A percentile compares a stretch with the other conserved stretches of the same genome.
Conservation (phyloP, 2,888 invertebrate genomes). For the Marasmarcha lunaedactyla region DNA sequence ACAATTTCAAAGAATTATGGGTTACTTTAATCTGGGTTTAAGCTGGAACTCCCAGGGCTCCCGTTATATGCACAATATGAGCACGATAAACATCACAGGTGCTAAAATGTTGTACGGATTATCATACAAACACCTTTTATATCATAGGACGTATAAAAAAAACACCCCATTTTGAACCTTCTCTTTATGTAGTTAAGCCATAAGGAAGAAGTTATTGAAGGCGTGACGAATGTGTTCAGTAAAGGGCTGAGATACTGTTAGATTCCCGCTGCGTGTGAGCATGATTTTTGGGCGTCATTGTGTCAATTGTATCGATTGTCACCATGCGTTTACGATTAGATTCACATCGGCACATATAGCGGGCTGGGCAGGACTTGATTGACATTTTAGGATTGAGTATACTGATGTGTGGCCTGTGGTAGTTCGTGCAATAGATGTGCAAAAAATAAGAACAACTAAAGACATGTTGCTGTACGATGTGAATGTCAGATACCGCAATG, state of each 20-base stretch:
- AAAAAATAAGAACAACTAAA: too few species aligned
- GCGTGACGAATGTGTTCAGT: slow-evolving; percentile 1
- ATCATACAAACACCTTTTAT: slow-evolving; percentile 6
- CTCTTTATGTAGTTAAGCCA: not conserved
- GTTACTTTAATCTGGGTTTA: not conserved
- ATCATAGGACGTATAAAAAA: not conserved
- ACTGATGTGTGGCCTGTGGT: too few species aligned
- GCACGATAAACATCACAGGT: slow-evolving; percentile 15
- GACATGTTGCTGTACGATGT: too few species aligned
- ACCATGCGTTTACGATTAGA: slow-evolving; percentile 28
- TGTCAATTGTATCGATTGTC: slow-evolving; percentile 10
- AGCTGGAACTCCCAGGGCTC: not conserved
- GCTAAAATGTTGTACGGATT: slow-evolving; percentile 17
- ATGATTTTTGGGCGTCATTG: slow-evolving; percentile 12
- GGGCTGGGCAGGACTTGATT: slow-evolving; percentile 13
- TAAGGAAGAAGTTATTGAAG: not conserved
- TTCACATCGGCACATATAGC: slow-evolving; percentile 21
- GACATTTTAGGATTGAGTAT: not conserved
- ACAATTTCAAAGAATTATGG: not conserved
- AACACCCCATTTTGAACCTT: not conserved
- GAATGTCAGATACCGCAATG: too few species aligned
- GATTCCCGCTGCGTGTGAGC: slow-evolving; percentile 3
- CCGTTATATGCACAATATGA: slow-evolving; percentile 11
- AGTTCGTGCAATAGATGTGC: too few species aligned
- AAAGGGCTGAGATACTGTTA: slow-evolving; percentile 8